phyloP scores from a whole-genome alignment of 2,888 invertebrate species.

The Pecten maximus region DNA sequence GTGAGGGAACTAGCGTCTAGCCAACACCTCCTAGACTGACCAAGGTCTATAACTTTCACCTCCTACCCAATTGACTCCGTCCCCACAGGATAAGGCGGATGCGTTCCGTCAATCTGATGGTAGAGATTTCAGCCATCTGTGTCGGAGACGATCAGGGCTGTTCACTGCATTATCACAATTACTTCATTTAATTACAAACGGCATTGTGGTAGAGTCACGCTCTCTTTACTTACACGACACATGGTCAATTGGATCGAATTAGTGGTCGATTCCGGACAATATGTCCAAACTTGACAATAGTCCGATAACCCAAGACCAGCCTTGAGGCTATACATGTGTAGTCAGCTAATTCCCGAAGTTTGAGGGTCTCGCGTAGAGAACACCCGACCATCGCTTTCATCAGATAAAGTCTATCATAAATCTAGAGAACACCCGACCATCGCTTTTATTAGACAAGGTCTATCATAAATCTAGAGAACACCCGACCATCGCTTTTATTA shows the following conservation, averaged over 20 bases:
- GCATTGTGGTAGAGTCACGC: background rate
- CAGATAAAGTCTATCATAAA: too few species aligned
- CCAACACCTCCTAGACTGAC: background rate
- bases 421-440: too few species aligned
- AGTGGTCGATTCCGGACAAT: constrained; percentile 2
- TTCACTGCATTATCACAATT: background rate
- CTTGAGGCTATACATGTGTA: background rate
- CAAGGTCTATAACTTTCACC: background rate
- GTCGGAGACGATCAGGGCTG: background rate
- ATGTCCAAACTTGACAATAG: background rate
- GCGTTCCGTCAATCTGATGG: background rate
- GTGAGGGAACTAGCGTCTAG: background rate
- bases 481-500: too few species aligned
- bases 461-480: too few species aligned
- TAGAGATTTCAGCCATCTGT: background rate
- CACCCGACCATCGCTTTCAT: too few species aligned
- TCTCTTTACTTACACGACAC: background rate
- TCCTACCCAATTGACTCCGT: background rate
- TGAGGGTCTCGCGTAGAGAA: too few species aligned
- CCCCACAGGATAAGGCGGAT: background rate
- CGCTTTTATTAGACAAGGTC: too few species aligned
- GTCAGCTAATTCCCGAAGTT: too few species aligned
- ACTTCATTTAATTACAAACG: background rate
- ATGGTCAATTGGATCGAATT: background rate
- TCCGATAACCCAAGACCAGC: background rate